phyloP scores from a whole-genome alignment of 2,113 vertebrate species.

The Neomonachus schauinslandi region DNA sequence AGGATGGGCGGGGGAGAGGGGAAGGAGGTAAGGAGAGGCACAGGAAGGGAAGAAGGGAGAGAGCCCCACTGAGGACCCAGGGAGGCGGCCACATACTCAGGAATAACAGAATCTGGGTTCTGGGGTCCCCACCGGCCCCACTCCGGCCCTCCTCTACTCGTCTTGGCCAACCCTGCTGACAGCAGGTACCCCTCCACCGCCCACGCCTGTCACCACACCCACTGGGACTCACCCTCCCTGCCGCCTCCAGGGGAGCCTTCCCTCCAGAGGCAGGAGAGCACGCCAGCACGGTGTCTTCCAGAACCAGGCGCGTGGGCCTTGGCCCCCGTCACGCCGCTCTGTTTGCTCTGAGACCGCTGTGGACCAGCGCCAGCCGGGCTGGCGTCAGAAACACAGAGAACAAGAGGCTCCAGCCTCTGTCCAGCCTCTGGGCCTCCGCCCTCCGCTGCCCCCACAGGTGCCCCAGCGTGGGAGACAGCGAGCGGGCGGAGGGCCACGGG shows the following conservation, averaged over 20 bases:
- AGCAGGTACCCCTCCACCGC: neutral
- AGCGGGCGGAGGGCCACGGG: rapidly evolving
- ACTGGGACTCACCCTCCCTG: neutral
- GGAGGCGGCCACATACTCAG: neutral
- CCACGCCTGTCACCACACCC: neutral
- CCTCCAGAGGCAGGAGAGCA: neutral
- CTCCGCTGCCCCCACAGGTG: neutral
- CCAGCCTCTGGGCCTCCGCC: neutral
- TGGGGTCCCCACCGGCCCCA: neutral
- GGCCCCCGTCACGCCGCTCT: neutral
- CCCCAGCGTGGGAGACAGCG: rapidly evolving
- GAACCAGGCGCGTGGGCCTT: neutral
- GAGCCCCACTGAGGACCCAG: too few relatives aligned
- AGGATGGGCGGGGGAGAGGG: neutral
- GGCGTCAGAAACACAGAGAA: neutral
- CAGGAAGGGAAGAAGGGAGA: neutral
- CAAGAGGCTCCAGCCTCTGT: neutral
- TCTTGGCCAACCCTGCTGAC: neutral
- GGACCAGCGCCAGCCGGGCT: too few relatives aligned
- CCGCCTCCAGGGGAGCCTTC: neutral
- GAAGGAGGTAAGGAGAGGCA: too few relatives aligned
- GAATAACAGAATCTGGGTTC: neutral
- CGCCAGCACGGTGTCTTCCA: neutral
- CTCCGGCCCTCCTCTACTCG: neutral
- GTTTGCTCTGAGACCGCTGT: neutral